Conservation (phyloP, 2,888 invertebrate genomes). For the Cremastobaeus sp. region DNA sequence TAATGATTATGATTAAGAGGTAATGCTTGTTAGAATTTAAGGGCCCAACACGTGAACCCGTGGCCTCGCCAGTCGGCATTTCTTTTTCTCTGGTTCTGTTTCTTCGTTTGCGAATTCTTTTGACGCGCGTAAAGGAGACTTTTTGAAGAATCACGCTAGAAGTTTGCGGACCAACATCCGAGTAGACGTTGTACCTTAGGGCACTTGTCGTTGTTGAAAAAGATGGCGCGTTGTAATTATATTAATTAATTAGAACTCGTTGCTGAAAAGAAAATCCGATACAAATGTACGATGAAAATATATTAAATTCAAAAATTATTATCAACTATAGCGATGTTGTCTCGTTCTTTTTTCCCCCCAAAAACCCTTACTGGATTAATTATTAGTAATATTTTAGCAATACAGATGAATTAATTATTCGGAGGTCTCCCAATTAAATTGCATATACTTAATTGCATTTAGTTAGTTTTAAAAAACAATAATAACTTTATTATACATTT, state of each 20-base stretch:
- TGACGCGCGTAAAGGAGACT: conserved; percentile 36
- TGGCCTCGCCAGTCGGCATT: conserved; percentile 1
- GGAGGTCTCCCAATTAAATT: too few species aligned
- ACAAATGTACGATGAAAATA: conserved; percentile 54
- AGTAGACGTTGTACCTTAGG: conserved; percentile 50
- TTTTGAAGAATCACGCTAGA: conserved; percentile 36
- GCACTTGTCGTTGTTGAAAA: conserved; percentile 58
- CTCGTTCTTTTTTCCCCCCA: not conserved
- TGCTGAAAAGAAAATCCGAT: conserved; percentile 47
- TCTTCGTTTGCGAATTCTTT: conserved; percentile 7
- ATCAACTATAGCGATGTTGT: too few species aligned
- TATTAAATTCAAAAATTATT: conserved; percentile 55
- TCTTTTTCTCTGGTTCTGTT: conserved; percentile 1
- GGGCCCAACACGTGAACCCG: conserved; percentile 35
- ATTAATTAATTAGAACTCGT: conserved; percentile 56
- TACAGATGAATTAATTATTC: too few species aligned
- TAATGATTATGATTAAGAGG: conserved; percentile 31
- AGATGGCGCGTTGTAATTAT: conserved; percentile 57
- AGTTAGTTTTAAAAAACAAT: too few species aligned
- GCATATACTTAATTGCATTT: too few species aligned
- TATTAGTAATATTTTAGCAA: too few species aligned
- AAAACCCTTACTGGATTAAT: too few species aligned
- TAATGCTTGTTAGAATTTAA: conserved; percentile 41
- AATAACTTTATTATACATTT: too few species aligned
- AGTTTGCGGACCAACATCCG: conserved; percentile 35